These are phyloP conservation scores for Excalfactoria chinensis DNA, from an alignment of 2,113 vertebrate genomes.

Conservation along the genomic window DNA sequence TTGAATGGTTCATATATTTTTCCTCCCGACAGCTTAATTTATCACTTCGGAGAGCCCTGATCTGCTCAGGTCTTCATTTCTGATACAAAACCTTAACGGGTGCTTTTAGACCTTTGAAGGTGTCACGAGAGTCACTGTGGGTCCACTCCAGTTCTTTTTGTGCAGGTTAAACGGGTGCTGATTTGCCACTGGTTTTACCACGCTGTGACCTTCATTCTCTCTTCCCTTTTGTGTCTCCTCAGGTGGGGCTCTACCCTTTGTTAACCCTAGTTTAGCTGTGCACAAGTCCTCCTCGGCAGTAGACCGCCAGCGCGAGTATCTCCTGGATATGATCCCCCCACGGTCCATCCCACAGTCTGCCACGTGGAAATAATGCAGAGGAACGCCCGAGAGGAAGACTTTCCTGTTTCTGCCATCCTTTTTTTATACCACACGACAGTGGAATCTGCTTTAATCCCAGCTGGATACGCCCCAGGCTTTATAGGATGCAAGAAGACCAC, in stretches of 20 bases:
- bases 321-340: conserved; percentile 98
- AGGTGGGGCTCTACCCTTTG: conserved; percentile 94
- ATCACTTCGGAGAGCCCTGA: not conserved
- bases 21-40: not conserved
- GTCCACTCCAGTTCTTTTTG: not conserved
- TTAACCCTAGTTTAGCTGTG: conserved; percentile 89
- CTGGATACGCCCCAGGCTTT: conserved; percentile 61
- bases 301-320: conserved; percentile 96
- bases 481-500: conserved; percentile 52
- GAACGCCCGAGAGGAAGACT: conserved; percentile 51
- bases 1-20: not conserved
- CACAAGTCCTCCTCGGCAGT: conserved; percentile 90
- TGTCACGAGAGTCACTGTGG: not conserved
- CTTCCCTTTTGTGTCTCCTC: not conserved
- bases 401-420: conserved; percentile 59
- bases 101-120: not conserved
- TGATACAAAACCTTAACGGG: not conserved
- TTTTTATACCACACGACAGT: conserved; percentile 43
- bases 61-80: not conserved
- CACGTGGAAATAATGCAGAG: conserved; percentile 93
- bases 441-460: conserved; percentile 73
- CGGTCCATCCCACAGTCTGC: conserved; percentile 95
- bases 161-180: accelerated
- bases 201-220: accelerated
- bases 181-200: accelerated